Evolutionary conservation across 2,113 vertebrate species (phyloP), one percentile per base, ranked within the genome.

Genomic region (Macquaria ambigua): DNA sequence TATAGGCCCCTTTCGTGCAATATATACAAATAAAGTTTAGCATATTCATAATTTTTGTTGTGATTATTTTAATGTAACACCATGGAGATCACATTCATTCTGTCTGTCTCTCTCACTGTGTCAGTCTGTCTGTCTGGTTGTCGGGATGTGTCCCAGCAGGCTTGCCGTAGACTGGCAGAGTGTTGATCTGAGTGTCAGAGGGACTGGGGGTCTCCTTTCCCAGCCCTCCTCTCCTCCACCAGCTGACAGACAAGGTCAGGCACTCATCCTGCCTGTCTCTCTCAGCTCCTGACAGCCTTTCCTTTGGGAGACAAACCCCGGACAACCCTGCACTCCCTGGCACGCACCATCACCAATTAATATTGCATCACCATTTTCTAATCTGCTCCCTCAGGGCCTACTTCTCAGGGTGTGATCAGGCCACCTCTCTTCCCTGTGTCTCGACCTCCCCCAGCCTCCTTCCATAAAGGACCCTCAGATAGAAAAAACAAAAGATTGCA

Each of bases 181-280:
- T 93, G 90, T 93, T 92, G 91, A 93, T 95, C 84, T 75, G 83
- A 83, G 90, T 94, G 92, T 93, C 90, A 91, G 52, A 77, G 87
- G 91, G 85, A 89, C 50, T 31, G 77, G 84, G 79, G 93, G 87
- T 90, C 89, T 90, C 74, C 92, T 86, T 77, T 82, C 79, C 63
- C 85, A 83, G 83, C 77, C 80, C 85, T 92, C 81, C 83, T 79
- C 86, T 89, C 79, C 72, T 87, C 74, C 86, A 88, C 88, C 89
- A 69, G 87, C 92, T 95, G 95, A 96, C 95, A 96, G 96, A 92
- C 91, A 94, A 96, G 95, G 95, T 96, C 96, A 96, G 88, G 77
- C 91, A 88, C 92, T 91, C 92, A 90, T 93, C 88, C 88, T 50
- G 87, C 85, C 91, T 84, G 89, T 94, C 93, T 94, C 90, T 90